A percentile compares a stretch with the other conserved stretches of the same genome.
These are phyloP conservation scores for Thalassarche chlororhynchos DNA, from an alignment of 2,113 vertebrate genomes.

Conservation along the genomic window DNA sequence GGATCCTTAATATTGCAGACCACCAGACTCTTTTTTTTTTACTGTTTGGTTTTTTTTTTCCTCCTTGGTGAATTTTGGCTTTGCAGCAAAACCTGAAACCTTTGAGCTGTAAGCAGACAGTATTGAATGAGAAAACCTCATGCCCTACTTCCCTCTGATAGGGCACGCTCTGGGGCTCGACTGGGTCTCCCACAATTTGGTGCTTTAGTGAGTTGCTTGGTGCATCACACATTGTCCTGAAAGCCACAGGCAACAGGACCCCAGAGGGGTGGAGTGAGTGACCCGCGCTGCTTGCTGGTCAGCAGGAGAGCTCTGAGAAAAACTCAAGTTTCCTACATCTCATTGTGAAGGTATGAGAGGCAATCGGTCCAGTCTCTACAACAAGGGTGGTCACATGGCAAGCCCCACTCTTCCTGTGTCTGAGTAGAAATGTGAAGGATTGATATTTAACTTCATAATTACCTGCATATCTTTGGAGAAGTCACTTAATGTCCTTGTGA, in stretches of 20 bases:
- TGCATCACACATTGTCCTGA: background rate
- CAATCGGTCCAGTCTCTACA: background rate
- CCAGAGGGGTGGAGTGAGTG: background rate
- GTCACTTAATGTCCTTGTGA: background rate
- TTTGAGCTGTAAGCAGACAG: background rate
- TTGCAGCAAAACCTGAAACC: background rate
- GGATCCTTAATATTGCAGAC: background rate
- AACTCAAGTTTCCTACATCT: background rate
- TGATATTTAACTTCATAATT: background rate
- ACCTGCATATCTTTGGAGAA: background rate
- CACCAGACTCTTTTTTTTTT: background rate
- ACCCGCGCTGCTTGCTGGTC: background rate
- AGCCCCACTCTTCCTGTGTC: background rate
- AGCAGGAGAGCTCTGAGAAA: background rate
- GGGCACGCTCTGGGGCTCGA: background rate
- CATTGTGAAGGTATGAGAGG: background rate
- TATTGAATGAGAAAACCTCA: background rate
- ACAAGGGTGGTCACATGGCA: background rate
- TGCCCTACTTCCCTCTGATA: background rate
- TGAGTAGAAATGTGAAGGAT: background rate
- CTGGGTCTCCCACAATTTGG: background rate
- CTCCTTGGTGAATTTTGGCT: background rate
- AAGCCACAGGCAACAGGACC: background rate
- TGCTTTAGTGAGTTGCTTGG: background rate
- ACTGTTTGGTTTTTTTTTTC: background rate